These are phyloP conservation scores for Petrocephalus sullivani DNA, from an alignment of 2,797 vertebrate genomes.

Conservation along the genomic window DNA sequence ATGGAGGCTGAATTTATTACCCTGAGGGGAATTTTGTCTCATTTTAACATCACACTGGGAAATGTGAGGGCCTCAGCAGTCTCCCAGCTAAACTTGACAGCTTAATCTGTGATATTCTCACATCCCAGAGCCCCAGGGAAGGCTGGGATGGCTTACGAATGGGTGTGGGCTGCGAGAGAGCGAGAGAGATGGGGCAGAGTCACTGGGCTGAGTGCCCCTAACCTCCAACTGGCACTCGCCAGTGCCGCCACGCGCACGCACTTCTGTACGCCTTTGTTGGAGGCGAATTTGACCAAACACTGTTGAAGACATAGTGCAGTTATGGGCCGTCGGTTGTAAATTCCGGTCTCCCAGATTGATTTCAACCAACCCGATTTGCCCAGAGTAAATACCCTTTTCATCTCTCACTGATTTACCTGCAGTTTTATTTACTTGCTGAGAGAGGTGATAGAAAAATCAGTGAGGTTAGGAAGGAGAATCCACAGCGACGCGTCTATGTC, in stretches of 20 bases:
- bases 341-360: neutral
- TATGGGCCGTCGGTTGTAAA: neutral
- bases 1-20: neutral
- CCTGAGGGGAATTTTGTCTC: neutral
- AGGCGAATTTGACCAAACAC: neutral
- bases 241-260: neutral
- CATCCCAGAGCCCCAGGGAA: neutral
- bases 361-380: neutral
- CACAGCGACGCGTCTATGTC: neutral
- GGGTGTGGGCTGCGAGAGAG: neutral
- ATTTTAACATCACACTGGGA: neutral
- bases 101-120: constrained; percentile 16
- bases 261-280: neutral
- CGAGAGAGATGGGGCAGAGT: neutral
- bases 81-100: neutral
- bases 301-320: neutral
- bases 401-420: neutral
- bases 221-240: neutral
- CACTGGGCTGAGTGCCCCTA: neutral
- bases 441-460: neutral
- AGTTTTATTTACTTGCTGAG: neutral
- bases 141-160: neutral
- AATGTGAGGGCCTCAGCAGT: neutral
- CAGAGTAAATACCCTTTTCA: neutral
- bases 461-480: neutral